These are phyloP conservation scores for Bellardia pandia DNA, from an alignment of 2,888 invertebrate species.

Conservation along the genomic window DNA sequence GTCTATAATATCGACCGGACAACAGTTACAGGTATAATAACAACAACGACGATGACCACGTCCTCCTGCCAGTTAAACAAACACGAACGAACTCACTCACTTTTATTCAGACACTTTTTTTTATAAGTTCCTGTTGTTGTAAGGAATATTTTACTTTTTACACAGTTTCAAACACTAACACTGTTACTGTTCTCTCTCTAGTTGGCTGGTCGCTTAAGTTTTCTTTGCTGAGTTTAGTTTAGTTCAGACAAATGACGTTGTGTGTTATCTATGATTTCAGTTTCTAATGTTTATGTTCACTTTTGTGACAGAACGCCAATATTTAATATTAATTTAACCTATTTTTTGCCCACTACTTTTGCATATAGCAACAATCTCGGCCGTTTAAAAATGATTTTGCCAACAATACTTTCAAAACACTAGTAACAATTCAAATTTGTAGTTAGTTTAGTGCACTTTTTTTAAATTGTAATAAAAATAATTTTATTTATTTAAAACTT, in stretches of 20 bases:
- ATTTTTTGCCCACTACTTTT: constrained; percentile 34
- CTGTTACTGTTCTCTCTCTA: neutral
- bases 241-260: constrained; percentile 37
- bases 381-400: too few species aligned
- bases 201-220: neutral
- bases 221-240: constrained; percentile 5
- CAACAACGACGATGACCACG: constrained; percentile 4
- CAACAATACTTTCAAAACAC: too few species aligned
- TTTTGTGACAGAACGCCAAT: constrained; percentile 60
- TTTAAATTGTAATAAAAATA: too few species aligned
- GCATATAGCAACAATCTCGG: neutral
- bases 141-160: constrained; percentile 24
- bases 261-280: constrained; percentile 36
- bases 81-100: neutral
- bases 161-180: neutral
- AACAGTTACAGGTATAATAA: neutral
- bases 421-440: too few species aligned
- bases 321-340: constrained; percentile 65
- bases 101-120: constrained; percentile 10
- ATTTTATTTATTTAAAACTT: too few species aligned
- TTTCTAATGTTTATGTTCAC: constrained; percentile 45
- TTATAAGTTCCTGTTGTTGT: constrained; percentile 10
- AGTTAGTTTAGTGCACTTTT: too few species aligned
- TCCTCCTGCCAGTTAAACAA: constrained; percentile 30
- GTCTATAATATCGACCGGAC: constrained; percentile 49